Conservation (phyloP, 2,797 vertebrate species). For the Acropternis orthonyx region DNA sequence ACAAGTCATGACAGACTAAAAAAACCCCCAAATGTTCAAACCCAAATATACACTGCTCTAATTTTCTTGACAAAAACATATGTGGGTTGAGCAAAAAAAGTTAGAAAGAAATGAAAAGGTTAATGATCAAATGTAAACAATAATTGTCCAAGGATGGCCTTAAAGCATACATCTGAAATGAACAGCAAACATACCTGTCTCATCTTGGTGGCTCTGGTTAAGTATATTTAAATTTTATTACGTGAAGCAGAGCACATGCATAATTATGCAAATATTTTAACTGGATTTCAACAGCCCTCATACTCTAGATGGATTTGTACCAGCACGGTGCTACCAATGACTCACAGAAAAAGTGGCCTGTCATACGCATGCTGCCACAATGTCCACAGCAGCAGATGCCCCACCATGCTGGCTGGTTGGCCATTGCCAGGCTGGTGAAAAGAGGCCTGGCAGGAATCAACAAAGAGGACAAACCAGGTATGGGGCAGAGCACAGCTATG, state of each 20-base stretch:
- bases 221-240: constrained; percentile 17
- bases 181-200: neutral
- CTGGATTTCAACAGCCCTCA: constrained; percentile 6
- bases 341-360: neutral
- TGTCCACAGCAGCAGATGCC: neutral
- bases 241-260: neutral
- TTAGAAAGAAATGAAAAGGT: neutral
- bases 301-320: neutral
- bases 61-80: neutral
- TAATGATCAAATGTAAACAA: neutral
- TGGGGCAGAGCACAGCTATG: neutral
- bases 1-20: neutral
- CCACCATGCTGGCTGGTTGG: fast-evolving
- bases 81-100: neutral
- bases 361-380: fast-evolving
- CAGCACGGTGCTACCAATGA: neutral
- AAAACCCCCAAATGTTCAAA: neutral
- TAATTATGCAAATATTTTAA: constrained; percentile 49
- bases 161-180: neutral
- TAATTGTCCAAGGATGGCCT: neutral
- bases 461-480: neutral
- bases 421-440: neutral
- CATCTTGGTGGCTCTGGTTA: neutral
- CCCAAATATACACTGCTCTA: neutral
- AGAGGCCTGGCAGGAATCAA: neutral